Percentiles rank a stretch among this genome's conserved stretches.
Conservation (phyloP, 1,140 invertebrate species). For the Philaenus spumarius region DNA sequence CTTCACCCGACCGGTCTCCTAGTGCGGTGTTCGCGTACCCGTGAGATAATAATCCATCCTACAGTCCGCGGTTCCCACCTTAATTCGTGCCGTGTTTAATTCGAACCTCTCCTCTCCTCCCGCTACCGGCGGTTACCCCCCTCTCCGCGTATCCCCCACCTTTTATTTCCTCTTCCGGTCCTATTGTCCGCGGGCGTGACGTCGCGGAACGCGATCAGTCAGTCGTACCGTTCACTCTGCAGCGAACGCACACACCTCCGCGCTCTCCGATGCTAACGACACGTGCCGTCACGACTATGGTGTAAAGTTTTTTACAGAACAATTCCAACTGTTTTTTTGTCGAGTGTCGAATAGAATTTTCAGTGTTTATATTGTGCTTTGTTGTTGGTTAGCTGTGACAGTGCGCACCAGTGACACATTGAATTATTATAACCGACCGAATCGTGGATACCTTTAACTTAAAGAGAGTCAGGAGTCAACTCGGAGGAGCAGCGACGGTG, state of each 20-base stretch:
- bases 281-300: neutral
- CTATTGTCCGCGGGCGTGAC: slow-evolving; percentile 13
- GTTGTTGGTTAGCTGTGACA: neutral
- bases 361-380: neutral
- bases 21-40: too few relatives aligned
- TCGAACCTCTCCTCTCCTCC: neutral
- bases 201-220: neutral
- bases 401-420: slow-evolving; percentile 4
- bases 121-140: neutral
- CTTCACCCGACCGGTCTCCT: too few relatives aligned
- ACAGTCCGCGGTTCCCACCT: neutral
- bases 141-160: neutral
- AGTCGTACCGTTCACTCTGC: neutral
- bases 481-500: slow-evolving; percentile 5
- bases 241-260: too few relatives aligned
- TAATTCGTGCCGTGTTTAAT: neutral
- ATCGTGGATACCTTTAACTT: slow-evolving; percentile 18
- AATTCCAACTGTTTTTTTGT: neutral
- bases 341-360: neutral
- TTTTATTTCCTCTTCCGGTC: slow-evolving; percentile 14
- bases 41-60: too few relatives aligned
- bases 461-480: slow-evolving; percentile 15
- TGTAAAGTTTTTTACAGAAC: too few relatives aligned
- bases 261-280: neutral
- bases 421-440: neutral